phyloP scores from a whole-genome alignment of 1,140 invertebrate genomes.

The Macrocentrus cingulum region DNA sequence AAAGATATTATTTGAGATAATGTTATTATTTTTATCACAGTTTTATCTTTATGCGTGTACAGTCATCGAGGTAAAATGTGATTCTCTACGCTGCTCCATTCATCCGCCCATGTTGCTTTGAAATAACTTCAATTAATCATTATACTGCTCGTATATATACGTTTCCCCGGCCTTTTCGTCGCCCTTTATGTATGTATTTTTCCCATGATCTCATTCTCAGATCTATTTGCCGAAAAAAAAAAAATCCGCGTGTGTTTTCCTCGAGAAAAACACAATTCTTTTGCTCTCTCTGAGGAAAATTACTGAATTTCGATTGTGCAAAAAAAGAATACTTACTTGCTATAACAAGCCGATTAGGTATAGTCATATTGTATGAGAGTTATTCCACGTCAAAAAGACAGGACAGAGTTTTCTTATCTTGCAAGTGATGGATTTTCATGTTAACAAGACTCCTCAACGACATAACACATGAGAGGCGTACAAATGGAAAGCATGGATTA shows the following conservation, averaged over 20 bases:
- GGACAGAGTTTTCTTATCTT: background rate
- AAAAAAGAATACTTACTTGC: no score
- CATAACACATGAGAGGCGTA: background rate
- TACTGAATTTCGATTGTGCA: no score
- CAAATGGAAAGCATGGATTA: constrained; percentile 6
- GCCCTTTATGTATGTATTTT: background rate
- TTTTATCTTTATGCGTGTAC: background rate
- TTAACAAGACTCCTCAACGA: constrained; percentile 2
- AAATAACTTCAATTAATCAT: constrained; percentile 12
- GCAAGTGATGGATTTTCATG: background rate
- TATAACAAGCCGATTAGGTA: no score
- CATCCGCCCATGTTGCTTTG: background rate
- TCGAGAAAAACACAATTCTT: no score
- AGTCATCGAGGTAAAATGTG: constrained; percentile 1
- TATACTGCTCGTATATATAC: background rate
- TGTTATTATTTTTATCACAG: no score
- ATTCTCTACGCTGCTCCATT: constrained; percentile 12
- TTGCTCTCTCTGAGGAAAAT: no score
- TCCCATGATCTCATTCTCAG: no score
- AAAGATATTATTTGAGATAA: no score
- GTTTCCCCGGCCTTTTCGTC: no score
- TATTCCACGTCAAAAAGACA: background rate
- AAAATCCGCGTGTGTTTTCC: no score
- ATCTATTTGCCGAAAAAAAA: no score
- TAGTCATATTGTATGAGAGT: no score